These are phyloP conservation scores for Choloepus hoffmanni DNA, from an alignment of 2,113 vertebrate genomes.

Conservation along the genomic window DNA sequence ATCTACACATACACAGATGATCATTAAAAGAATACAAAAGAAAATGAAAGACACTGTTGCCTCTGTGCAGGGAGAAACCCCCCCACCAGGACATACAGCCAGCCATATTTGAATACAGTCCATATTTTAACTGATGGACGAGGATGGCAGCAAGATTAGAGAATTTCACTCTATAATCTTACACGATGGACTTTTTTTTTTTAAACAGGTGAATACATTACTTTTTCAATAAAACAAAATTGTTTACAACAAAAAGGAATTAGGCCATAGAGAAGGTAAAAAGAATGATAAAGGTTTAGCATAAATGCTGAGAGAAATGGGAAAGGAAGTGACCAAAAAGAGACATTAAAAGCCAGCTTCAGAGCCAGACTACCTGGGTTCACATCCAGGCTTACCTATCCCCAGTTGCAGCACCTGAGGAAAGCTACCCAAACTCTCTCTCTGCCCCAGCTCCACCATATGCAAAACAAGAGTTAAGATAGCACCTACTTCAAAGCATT, in stretches of 20 bases:
- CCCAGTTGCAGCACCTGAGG: background rate
- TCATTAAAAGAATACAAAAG: background rate
- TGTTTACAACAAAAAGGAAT: slow-evolving; percentile 40
- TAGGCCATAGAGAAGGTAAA: background rate
- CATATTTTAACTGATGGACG: background rate
- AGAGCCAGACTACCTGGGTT: background rate
- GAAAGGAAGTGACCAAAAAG: background rate
- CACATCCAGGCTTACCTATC: background rate
- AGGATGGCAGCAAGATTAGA: background rate
- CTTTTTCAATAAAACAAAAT: slow-evolving; percentile 44
- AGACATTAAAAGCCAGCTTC: background rate
- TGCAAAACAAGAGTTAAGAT: background rate
- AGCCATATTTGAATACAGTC: too few relatives aligned
- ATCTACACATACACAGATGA: background rate
- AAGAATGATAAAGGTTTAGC: background rate
- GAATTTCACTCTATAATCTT: background rate
- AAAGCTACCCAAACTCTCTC: background rate
- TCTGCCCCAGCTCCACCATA: background rate
- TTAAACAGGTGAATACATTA: background rate
- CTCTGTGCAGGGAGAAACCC: background rate
- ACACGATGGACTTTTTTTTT: slow-evolving; percentile 11
- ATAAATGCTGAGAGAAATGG: slow-evolving; percentile 5
- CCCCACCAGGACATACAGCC: too few relatives aligned
- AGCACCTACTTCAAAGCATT: background rate
- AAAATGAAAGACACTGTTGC: background rate